Evolutionary conservation across 1,140 invertebrate genomes (phyloP).

Genomic region (Marisa cornuarietis): DNA sequence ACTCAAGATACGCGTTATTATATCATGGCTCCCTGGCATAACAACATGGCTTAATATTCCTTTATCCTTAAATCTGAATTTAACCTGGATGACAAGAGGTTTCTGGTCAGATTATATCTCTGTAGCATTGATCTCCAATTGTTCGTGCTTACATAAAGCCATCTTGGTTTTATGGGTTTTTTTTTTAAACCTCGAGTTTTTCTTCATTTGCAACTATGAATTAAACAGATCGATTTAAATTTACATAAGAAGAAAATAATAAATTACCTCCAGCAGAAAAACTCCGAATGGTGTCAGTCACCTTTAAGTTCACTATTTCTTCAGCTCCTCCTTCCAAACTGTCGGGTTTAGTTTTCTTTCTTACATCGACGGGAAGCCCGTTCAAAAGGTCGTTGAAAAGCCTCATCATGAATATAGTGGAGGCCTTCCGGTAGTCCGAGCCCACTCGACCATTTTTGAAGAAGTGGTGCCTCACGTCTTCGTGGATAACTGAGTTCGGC

Average conservation of each 20-base stretch:
- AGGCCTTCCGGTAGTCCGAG: slow-evolving; percentile 24
- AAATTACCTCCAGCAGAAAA: slow-evolving; percentile 41
- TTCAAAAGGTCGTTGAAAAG: slow-evolving; percentile 39
- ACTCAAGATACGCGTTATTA: neutral
- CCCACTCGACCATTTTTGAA: slow-evolving; percentile 22
- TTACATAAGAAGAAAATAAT: neutral
- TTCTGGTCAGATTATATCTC: no score
- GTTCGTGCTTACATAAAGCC: no score
- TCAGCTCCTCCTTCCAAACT: neutral
- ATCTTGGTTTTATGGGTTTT: no score
- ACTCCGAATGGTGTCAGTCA: slow-evolving; percentile 41
- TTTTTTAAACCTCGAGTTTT: no score
- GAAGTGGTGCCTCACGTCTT: slow-evolving; percentile 14
- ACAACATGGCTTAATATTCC: no score
- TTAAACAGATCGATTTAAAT: no score
- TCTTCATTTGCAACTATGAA: no score
- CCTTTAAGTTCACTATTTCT: neutral
- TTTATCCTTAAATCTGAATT: no score
- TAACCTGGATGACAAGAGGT: no score
- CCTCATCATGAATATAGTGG: slow-evolving; percentile 39
- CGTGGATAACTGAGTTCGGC: neutral
- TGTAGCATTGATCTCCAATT: no score
- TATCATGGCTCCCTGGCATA: no score
- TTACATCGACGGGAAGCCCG: slow-evolving; percentile 1
- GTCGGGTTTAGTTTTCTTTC: neutral